Base-by-base conservation (phyloP, 1,140 invertebrate genomes). In the Wiebesia pumilae region DNA sequence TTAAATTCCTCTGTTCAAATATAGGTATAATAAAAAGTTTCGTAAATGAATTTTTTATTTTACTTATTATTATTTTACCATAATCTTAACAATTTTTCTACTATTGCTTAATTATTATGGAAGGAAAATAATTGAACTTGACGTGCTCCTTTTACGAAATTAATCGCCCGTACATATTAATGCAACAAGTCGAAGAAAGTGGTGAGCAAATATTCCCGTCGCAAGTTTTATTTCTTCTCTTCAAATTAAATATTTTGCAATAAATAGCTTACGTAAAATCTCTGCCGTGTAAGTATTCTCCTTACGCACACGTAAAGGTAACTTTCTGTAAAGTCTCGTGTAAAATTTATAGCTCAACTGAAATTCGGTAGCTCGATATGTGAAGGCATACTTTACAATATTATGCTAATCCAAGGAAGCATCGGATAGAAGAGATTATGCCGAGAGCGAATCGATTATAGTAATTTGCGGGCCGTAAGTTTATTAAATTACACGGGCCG, bases 391-490 rank as follows among this genome's bases (percentile, higher is more conserved):
- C 71, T 71, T 83, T 83, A 83, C 84, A 80, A 88, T 88, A 82
- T 85, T 85, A 88, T 88, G 87, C 83, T 88, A 88, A 88, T 85
- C 58, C 80, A 88, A 85, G 80, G 83, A 88, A 75, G 81, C 62
- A 81, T 80, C 54, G 73, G 73, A 69, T 54, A 81, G 51, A 54
- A 58, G 71, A 73, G 87, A 88, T 88, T 79, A 81, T 40, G 80
- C 84, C 77, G 58, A 51, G 47, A 85, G 80, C 84, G 84, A 88
- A 85, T 88, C 80, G 81, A 88, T 86, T 86, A 86, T 54, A 81
- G 78, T 86, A 84, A 88, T 86, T 88, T 86, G 87, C 71, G 78
- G 58, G 43, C 30, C 62, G 69, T 81, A 84, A 88, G 85, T 86
- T 88, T 88, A 88, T 88, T 86, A 86, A 86, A 88, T 88, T 84